Evolutionary conservation across 2,113 vertebrate species (phyloP), one percentile per base, ranked within the genome.

Genomic region (Recurvirostra avosetta): DNA sequence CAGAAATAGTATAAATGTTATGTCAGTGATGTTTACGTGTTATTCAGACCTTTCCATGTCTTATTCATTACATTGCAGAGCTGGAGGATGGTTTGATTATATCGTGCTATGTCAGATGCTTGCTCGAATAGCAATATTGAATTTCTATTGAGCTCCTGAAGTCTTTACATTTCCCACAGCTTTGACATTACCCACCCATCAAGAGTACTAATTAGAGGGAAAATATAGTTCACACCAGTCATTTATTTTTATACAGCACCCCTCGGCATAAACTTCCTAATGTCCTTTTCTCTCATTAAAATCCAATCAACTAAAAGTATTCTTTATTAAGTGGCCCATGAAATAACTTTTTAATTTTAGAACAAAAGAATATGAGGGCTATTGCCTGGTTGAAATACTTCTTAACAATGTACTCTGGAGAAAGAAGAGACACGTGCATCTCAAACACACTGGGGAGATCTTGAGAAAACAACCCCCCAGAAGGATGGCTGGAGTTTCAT

Each of bases 201-300:
- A 91, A 45, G 53, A 73, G 36, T 71, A 73, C 40, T 75, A 91
- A 94, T 91, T 92, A 90, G 62, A 89, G 40, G 53, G 18, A 76
- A 95, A 95, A 95, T 73, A 78, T 21, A 87, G 34, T 41, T 81
- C 87, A 89, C 15, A 62, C 14, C 50, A 88, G 14, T 73, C 2
- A 76, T 90, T 93, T 84, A 59, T 84, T 80, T 94, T 82, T 94
- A 71, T 50, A 34, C 18, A 90, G 15, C 41, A 93, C 18, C 65
- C 41, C n/a, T 67, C 7, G 22, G 75, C 43, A 86, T 34, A 75
- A 84, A 76, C 38, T 77, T 90, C 47, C 53, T 77, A 75, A 80
- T 80, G 43, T 49, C 53, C 15, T 91, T 89, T 88, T 58, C 58
- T 62, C 38, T 72, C 84, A 92, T 90, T 91, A 91, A 94, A 94